These are phyloP conservation scores for Tamandua tetradactyla DNA, from an alignment of 2,797 vertebrate genomes.

Conservation along the genomic window DNA sequence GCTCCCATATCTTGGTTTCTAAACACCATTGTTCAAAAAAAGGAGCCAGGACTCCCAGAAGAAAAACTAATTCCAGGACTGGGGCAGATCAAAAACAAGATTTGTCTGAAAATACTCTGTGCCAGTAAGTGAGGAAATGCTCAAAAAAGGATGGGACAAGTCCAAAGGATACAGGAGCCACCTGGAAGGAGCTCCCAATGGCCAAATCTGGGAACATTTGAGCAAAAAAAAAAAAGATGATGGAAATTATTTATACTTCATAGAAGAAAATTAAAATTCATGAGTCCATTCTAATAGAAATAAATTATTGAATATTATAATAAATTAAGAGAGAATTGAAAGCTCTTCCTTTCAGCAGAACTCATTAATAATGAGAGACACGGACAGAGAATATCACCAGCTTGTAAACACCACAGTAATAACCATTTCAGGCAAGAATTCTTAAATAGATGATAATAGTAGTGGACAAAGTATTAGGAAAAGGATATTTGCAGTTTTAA, in stretches of 20 bases:
- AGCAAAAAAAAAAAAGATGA: background rate
- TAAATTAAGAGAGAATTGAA: background rate
- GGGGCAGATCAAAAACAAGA: background rate
- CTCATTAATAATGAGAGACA: background rate
- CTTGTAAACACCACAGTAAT: background rate
- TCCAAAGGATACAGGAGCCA: background rate
- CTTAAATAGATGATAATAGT: background rate
- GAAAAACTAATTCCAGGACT: background rate
- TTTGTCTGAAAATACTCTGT: background rate
- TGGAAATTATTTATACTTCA: background rate
- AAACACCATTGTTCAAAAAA: background rate
- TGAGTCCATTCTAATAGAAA: background rate
- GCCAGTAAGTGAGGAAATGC: background rate
- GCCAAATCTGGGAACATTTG: background rate
- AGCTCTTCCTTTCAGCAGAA: background rate
- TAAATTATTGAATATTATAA: background rate
- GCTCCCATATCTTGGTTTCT: background rate
- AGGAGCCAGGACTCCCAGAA: background rate
- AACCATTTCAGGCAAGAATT: background rate
- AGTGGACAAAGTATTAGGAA: background rate
- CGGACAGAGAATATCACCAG: background rate
- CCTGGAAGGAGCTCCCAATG: background rate
- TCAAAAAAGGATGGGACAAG: background rate
- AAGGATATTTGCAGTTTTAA: too few species aligned
- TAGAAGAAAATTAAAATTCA: background rate